Base-by-base conservation (phyloP, 2,797 vertebrate genomes). In the Linurgus olivaceus region DNA sequence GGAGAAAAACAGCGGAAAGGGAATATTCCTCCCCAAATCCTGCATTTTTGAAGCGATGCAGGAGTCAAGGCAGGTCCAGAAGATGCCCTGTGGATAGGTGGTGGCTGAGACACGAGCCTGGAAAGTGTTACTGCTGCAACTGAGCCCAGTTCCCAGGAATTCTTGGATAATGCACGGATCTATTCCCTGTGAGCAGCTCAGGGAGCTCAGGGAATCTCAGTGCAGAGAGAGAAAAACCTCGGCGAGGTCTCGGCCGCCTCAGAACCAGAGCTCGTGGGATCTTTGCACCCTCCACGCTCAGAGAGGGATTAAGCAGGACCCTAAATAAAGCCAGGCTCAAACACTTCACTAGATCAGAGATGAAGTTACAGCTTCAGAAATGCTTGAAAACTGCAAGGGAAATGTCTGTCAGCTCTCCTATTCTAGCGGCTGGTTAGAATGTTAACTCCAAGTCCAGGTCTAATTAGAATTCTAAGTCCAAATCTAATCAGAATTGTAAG, bases 241-340 rank as follows among this genome's bases (percentile, higher is more conserved):
- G 0, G 9, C 1, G 0, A 77, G 18, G 20, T 58, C 28, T 10
- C 63, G 31, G 51, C 26, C 37, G 15, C 21, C 26, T 35, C 55
- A 13, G 14, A 15, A 59, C 20, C 1, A 3, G 50, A 45, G 10
- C 48, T 68, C 13, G 2, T 0, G 1, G 57, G 13, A 14, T 50
- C 23, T 47, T 58, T n/a, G 35, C 23, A 23, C 4, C 3, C 19
- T 63, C 29, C 25, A 7, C 2, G 4, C 12, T 70, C 42, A 33
- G 37, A 1, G 0, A 0, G 0, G 19, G 45, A 11, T 48, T 70
- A 65, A 47, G 40, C 0, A 0, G 44, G 48, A 63, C 57, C 7
- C 16, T 17, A 38, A 94, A 68, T 54, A 87, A 81, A 74, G 40
- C 63, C 50, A 55, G 23, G n/a, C 29, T 86, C 83, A 73, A 78